Base-by-base conservation (phyloP, 2,888 invertebrate genomes). In the Sesia bembeciformis region DNA sequence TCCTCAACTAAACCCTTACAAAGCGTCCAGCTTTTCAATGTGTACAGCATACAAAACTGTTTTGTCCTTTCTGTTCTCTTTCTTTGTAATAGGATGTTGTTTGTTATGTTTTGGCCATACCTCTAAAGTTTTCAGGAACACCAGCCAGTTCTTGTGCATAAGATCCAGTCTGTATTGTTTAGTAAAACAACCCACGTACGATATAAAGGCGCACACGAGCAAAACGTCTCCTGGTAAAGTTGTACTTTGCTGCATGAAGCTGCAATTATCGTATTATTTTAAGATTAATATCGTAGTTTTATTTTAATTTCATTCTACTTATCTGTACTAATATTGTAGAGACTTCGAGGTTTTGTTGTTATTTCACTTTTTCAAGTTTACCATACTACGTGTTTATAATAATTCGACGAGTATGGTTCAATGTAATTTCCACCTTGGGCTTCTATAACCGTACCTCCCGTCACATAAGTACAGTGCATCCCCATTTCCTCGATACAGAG, bases 111-210 rank as follows among this genome's bases (percentile, higher is more conserved):
- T 46, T 46, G 3, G 39, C 56, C 57, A 57, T 66, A 93, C 94
- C 78, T 96, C 96, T 57, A 97, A 87, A 53, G 92, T 93, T 72
- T 94, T 94, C 52, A 98, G 82, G 78, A 92, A 96, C 1, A 96
- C 95, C 23, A 96, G 87, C 97, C 97, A 97, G 86, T 95, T 93
- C 78, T 97, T 96, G 60, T 96, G 94, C 62, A 97, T 81, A 40
- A 98, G 89, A 81, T 98, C 97, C 60, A 94, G 86, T 60, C 98
- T 92, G 76, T 97, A 98, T 67, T 95, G 94, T 75, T 98, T 98
- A 0, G 98, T 98, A 76, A 98, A 98, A 76, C 98, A 98, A 4
- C 98, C 98, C 4, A 97, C 97, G 76, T 98, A 98, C 0, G 98
- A 98, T 66, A 98, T 96, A 76, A 98, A 98, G 0, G 98, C 98